These are phyloP conservation scores for Tenebrosternarchus preto DNA, from an alignment of 2,113 vertebrate genomes.

Conservation along the genomic window DNA sequence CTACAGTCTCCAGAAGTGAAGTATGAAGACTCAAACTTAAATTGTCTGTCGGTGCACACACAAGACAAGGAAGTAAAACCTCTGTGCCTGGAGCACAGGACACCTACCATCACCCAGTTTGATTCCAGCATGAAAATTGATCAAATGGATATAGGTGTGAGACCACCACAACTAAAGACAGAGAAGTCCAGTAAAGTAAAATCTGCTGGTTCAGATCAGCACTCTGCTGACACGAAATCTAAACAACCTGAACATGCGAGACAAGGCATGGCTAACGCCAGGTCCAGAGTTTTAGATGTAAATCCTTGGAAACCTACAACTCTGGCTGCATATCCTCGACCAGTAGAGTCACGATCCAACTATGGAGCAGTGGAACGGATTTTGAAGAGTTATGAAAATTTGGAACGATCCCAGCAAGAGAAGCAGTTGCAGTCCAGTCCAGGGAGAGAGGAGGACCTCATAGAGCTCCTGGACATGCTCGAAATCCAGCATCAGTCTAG, in stretches of 20 bases:
- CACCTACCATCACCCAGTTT: slow-evolving; percentile 47
- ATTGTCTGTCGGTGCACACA: slow-evolving; percentile 53
- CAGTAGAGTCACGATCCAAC: slow-evolving; percentile 90
- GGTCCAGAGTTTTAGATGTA: slow-evolving; percentile 75
- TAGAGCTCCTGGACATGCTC: slow-evolving; percentile 75
- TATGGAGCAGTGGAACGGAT: slow-evolving; percentile 92
- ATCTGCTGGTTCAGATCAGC: slow-evolving; percentile 58
- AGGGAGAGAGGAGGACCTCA: slow-evolving; percentile 64
- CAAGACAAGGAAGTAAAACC: slow-evolving; percentile 53
- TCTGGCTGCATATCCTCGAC: slow-evolving; percentile 88
- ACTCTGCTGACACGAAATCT: slow-evolving; percentile 53
- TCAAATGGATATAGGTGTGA: slow-evolving; percentile 16
- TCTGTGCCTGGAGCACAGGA: slow-evolving; percentile 42
- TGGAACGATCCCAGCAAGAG: slow-evolving; percentile 66
- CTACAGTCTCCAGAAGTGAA: slow-evolving; percentile 13
- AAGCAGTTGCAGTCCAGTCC: slow-evolving; percentile 62
- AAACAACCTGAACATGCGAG: slow-evolving; percentile 52
- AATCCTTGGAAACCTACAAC: slow-evolving; percentile 88
- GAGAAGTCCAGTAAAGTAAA: slow-evolving; percentile 52
- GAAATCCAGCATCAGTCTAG: slow-evolving; percentile 73
- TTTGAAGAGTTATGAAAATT: slow-evolving; percentile 86
- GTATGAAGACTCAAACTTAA: not conserved
- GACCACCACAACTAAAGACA: slow-evolving; percentile 47
- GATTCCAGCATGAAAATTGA: slow-evolving; percentile 44
- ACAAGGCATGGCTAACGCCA: slow-evolving; percentile 57